Base-by-base conservation (phyloP, 1,140 invertebrate genomes). In the Drosophila azteca region DNA sequence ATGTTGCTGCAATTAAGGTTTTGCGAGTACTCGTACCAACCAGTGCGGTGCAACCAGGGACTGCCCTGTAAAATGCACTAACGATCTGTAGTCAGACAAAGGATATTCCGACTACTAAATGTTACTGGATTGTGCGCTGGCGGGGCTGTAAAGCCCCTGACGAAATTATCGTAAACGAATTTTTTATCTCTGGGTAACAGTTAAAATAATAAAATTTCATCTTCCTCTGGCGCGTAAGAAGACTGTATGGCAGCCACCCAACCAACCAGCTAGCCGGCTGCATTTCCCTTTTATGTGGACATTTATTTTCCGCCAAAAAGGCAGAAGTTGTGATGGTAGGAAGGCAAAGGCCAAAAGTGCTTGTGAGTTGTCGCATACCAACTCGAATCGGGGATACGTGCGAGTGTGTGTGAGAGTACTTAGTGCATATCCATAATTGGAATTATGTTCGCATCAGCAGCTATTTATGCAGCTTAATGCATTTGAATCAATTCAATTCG, bases 121-220 rank as follows among this genome's bases (percentile, higher is more conserved):
- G 43, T 20, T 58, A 20, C 15, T 31, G 24, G 50, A 3, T 3
- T 63, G 22, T 29, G 13, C 46, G 53, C 70, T 52, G 71, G 22
- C 17, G 17, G 11, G 52, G 53, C 70, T 52, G 71, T 66, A 74
- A 74, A 59, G 53, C 53, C 57, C 66, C 71, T 55, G 61, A 74
- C 64, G 61, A 74, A 74, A 74, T 74, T 58, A 74, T 74, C 71
- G 71, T 74, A 75, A 74, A 65, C 70, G 71, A 74, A 74, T 74
- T 74, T 66, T 61, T 74, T 74, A 74, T 74, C 71, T 68, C 45
- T 20, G 51, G 44, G 51, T 68, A 57, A 69, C 66, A 74, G 61
- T 70, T 66, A 74, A 74, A 66, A 74, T 65, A 74, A 74, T 74
- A 74, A 74, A 74, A 74, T 74, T 74, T 63, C 71, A 74, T 26